These are phyloP conservation scores for Spodoptera picta DNA, from an alignment of 2,888 invertebrate species.

Conservation along the genomic window DNA sequence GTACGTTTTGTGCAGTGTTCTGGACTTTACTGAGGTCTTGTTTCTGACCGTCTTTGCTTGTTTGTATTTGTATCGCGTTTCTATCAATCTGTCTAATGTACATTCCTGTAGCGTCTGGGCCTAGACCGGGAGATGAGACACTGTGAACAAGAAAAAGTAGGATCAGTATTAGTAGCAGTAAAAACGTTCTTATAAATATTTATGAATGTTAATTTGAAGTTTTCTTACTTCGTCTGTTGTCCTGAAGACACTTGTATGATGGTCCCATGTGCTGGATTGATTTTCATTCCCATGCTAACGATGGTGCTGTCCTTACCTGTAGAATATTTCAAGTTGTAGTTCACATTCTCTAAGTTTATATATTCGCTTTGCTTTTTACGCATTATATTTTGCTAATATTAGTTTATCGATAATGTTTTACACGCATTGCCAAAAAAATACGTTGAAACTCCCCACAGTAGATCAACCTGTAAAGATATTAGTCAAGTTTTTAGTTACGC, in stretches of 20 bases:
- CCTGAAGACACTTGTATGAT: constrained; percentile 86
- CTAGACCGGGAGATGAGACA: constrained; percentile 75
- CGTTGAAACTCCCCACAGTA: background rate
- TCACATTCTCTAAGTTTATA: background rate
- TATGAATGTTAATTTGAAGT: background rate
- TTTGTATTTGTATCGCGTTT: constrained; percentile 82
- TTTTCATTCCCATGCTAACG: constrained; percentile 86
- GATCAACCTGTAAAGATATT: constrained; percentile 31
- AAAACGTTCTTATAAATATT: too few relatives aligned
- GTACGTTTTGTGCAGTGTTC: constrained; percentile 79
- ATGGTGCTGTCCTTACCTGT: constrained; percentile 84
- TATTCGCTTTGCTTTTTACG: constrained; percentile 18
- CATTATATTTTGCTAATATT: constrained; percentile 10
- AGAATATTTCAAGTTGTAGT: constrained; percentile 23
- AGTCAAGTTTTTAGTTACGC: too few relatives aligned
- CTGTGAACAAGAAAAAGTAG: constrained; percentile 57
- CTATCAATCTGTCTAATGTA: constrained; percentile 84
- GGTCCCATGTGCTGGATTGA: constrained; percentile 83
- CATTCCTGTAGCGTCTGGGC: constrained; percentile 81
- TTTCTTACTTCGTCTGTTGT: constrained; percentile 82
- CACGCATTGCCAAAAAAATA: constrained; percentile 9
- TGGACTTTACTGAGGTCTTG: constrained; percentile 80
- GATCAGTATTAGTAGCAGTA: too few relatives aligned
- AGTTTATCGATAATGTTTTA: background rate
- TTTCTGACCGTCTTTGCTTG: constrained; percentile 79